Base-by-base conservation (phyloP, 1,140 invertebrate genomes). In the Aphaenogaster floridana region DNA sequence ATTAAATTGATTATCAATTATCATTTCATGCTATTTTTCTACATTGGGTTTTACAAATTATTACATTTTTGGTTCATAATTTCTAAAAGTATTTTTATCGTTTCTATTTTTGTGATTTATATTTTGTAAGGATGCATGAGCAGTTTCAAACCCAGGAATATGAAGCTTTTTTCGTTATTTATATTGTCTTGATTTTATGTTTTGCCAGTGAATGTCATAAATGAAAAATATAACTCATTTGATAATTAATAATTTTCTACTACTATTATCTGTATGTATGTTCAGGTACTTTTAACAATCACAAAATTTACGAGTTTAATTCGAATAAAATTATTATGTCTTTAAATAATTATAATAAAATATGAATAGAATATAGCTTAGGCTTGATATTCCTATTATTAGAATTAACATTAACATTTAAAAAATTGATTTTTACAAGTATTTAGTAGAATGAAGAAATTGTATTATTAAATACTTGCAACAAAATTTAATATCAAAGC, bases 1-100 rank as follows among this genome's bases (percentile, higher is more conserved):
- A 74, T 89, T 85, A 89, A 90, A 90, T 90, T 90, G 89, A 89
- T 90, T 90, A 90, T 89, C 89, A 64, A 76, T 52, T 69, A 45
- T 52, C 34, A 71, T 42, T 57, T 84, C 48, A 61, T 72, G 28
- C 5, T 54, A 21, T 72, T 85, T 17, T 64, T 86, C 85, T 63
- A 59, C 15, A 57, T 80, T 78, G 9, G n/a, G 21, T 48, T 71
- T 42, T 61, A 17, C 13, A 34, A 54, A 68, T 77, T 11, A 50
- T 85, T 50, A 48, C 2, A 48, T 34, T 74, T 45, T 72, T 74
- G 5, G 7, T 48, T 52, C 36, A 76, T 39, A 36, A 13, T 63
- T 78, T 48, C 21, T 15, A 61, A 61, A 61, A 54, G 4, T 86
- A 17, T 34, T 54, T 54, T 57, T 71, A 7, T 72, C 50, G 28